Conservation (phyloP, 2,797 vertebrate genomes). For the Salarias fasciatus region DNA sequence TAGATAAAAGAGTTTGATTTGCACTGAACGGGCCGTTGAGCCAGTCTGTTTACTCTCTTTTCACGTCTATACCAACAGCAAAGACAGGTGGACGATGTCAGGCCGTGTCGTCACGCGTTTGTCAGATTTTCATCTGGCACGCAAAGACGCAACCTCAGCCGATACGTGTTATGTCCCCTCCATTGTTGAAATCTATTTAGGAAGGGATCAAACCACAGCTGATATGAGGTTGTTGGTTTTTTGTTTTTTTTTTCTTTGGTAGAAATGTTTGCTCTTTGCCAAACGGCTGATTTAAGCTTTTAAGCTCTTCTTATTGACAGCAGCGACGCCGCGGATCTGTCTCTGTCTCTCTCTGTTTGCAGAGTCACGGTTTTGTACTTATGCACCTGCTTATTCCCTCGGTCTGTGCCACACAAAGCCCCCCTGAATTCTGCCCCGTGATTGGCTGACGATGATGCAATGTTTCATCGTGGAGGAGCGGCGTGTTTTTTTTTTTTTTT, state of each 20-base stretch:
- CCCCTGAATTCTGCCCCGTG: slow-evolving; percentile 56
- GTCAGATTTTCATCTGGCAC: slow-evolving; percentile 48
- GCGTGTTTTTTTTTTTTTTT: no score
- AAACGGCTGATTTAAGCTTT: slow-evolving; percentile 24
- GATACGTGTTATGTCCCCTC: slow-evolving; percentile 7
- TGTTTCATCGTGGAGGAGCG: slow-evolving; percentile 69
- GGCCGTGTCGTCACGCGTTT: slow-evolving; percentile 32
- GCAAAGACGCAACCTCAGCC: slow-evolving; percentile 19
- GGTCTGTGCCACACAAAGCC: slow-evolving; percentile 72
- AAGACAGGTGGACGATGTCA: slow-evolving; percentile 34
- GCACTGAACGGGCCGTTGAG: slow-evolving; percentile 27
- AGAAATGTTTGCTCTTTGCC: slow-evolving; percentile 15
- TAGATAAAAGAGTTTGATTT: slow-evolving; percentile 5
- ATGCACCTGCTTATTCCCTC: slow-evolving; percentile 70
- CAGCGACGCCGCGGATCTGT: slow-evolving; percentile 12
- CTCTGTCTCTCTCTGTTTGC: slow-evolving; percentile 28
- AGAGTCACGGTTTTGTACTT: slow-evolving; percentile 52
- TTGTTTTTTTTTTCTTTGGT: no score
- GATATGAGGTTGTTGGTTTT: no score
- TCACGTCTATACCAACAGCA: slow-evolving; percentile 37
- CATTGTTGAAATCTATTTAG: slow-evolving; percentile 32
- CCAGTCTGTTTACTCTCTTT: slow-evolving; percentile 34
- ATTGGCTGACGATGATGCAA: slow-evolving; percentile 85
- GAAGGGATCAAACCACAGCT: slow-evolving; percentile 11
- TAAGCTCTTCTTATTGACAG: slow-evolving; percentile 27